Evolutionary conservation across 2,797 vertebrate genomes (phyloP).

Genomic region (Monodelphis domestica): DNA sequence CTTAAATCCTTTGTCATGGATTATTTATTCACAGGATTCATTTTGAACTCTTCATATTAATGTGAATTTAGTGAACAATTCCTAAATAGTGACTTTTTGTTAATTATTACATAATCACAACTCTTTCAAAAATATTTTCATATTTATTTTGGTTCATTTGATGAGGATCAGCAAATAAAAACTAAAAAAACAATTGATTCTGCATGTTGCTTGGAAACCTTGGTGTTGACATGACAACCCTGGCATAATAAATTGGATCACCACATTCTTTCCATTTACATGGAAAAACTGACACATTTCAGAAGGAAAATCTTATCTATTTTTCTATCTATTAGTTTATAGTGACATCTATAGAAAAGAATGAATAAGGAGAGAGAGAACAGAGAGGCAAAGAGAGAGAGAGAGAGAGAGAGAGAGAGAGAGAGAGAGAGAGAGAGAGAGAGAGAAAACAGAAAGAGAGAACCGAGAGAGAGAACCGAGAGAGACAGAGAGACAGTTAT

Average conservation of each 20-base stretch:
- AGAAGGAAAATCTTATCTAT: conserved; percentile 48
- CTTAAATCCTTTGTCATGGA: conserved; percentile 76
- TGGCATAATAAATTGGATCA: conserved; percentile 81
- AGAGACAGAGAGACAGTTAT: too few species aligned
- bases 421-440: not conserved
- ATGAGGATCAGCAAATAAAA: conserved; percentile 82
- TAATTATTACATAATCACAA: conserved; percentile 78
- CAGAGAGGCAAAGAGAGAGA: not conserved
- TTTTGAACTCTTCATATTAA: conserved; percentile 78
- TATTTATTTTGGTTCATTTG: conserved; percentile 77
- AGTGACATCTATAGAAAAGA: conserved; percentile 88
- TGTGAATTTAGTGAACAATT: conserved; percentile 76
- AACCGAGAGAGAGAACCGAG: too few species aligned
- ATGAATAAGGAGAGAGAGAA: conserved; percentile 58
- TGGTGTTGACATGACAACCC: conserved; percentile 87
- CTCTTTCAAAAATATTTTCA: conserved; percentile 45
- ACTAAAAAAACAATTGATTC: conserved; percentile 83
- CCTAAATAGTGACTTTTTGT: conserved; percentile 75
- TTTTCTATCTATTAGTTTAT: conserved; percentile 79
- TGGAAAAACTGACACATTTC: conserved; percentile 68
- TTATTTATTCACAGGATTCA: conserved; percentile 75
- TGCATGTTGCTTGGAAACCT: conserved; percentile 85
- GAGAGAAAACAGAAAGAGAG: too few species aligned
- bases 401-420: too few species aligned
- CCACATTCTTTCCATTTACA: conserved; percentile 73